Percentiles rank a stretch among this genome's conserved stretches.
Conservation (phyloP, 2,113 vertebrate genomes). For the Oryzias celebensis region DNA sequence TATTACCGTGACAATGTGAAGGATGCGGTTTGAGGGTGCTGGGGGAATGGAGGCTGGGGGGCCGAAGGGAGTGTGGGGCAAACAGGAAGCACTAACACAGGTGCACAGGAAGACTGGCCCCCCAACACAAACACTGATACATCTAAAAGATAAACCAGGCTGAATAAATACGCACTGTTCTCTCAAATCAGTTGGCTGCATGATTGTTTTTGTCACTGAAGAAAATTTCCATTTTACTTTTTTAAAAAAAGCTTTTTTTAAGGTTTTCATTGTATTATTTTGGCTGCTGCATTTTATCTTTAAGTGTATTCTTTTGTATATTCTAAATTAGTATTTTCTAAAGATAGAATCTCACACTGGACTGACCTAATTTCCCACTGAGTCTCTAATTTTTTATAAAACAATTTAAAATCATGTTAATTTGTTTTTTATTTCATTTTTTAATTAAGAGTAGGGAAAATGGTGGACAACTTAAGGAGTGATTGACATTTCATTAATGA, state of each 20-base stretch:
- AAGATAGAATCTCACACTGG: too few relatives aligned
- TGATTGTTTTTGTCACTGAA: slow-evolving; percentile 1
- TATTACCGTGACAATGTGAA: slow-evolving; percentile 62
- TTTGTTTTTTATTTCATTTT: too few relatives aligned
- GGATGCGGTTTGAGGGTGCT: slow-evolving; percentile 72
- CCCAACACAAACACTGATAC: slow-evolving; percentile 64
- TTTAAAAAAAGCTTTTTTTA: neutral
- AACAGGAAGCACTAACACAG: slow-evolving; percentile 79
- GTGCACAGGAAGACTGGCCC: slow-evolving; percentile 82
- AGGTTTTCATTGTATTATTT: neutral
- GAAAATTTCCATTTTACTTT: neutral
- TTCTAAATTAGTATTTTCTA: too few relatives aligned
- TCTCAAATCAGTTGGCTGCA: slow-evolving; percentile 11
- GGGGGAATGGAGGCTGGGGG: slow-evolving; percentile 50
- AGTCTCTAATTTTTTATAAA: too few relatives aligned
- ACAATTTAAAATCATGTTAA: too few relatives aligned
- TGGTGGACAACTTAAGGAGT: too few relatives aligned
- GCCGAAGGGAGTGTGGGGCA: slow-evolving; percentile 61
- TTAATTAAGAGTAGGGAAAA: too few relatives aligned
- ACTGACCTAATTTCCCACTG: too few relatives aligned
- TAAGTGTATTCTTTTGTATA: too few relatives aligned
- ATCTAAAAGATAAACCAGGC: slow-evolving; percentile 22
- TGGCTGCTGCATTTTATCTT: too few relatives aligned
- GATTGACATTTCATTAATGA: too few relatives aligned
- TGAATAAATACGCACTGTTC: slow-evolving; percentile 42